Evolutionary conservation across 2,888 invertebrate genomes (phyloP).

Genomic region (Heliconius aoede): DNA sequence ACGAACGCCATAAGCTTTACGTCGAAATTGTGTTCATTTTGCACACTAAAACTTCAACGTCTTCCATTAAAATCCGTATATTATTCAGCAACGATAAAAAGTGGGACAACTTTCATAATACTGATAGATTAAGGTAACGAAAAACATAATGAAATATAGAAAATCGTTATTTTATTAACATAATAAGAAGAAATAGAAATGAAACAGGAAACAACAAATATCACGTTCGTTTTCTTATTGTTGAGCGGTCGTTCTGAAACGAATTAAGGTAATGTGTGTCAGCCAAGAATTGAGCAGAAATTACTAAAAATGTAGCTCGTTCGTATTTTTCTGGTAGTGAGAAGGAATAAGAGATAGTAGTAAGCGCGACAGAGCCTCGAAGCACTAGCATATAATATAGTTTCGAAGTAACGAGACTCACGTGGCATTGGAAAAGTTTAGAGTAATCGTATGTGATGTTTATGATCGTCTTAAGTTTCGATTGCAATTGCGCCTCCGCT

Average conservation of each 20-base stretch:
- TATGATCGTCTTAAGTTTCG: constrained; percentile 61
- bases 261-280: constrained; percentile 67
- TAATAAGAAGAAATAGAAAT: constrained; percentile 52
- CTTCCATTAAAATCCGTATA: constrained; percentile 49
- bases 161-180: constrained; percentile 47
- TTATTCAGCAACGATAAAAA: constrained; percentile 39
- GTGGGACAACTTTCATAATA: constrained; percentile 25
- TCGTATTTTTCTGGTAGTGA: constrained; percentile 43
- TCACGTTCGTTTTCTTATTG: constrained; percentile 55
- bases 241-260: constrained; percentile 59
- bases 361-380: constrained; percentile 43
- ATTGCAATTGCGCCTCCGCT: constrained; percentile 52
- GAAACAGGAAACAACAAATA: constrained; percentile 45
- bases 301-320: constrained; percentile 50
- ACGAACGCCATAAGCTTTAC: constrained; percentile 47
- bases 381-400: constrained; percentile 51
- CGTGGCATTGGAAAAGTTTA: constrained; percentile 53
- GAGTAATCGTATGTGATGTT: constrained; percentile 62
- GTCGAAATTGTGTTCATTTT: constrained; percentile 58
- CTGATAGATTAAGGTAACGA: constrained; percentile 18
- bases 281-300: constrained; percentile 62
- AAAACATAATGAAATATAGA: constrained; percentile 8
- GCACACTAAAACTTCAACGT: constrained; percentile 53
- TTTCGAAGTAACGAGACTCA: constrained; percentile 51
- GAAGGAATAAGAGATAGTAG: constrained; percentile 46